phyloP scores from a whole-genome alignment of 2,797 vertebrate genomes.

The Pseudocheirus occidentalis region DNA sequence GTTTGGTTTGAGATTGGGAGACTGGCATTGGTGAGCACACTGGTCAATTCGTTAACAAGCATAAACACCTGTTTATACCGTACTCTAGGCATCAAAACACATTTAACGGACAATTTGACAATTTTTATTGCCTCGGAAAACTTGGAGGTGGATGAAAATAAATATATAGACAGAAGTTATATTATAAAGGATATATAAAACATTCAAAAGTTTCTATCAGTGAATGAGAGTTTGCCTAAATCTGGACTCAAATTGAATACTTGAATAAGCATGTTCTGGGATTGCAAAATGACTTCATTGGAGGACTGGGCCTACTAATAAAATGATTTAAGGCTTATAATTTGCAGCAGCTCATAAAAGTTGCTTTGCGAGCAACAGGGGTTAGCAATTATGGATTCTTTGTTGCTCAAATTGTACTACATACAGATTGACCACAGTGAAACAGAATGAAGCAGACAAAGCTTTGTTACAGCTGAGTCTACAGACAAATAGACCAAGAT shows the following conservation, averaged over 20 bases:
- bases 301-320: neutral
- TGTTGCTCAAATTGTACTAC: slow-evolving; percentile 5
- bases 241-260: neutral
- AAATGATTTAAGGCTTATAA: neutral
- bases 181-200: neutral
- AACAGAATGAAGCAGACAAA: neutral
- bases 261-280: neutral
- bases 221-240: neutral
- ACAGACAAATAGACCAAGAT: slow-evolving; percentile 55
- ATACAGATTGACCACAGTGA: slow-evolving; percentile 16
- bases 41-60: slow-evolving; percentile 28
- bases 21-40: neutral
- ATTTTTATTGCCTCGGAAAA: slow-evolving; percentile 1
- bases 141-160: slow-evolving; percentile 1
- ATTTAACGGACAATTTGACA: slow-evolving; percentile 7
- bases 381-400: neutral
- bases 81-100: slow-evolving; percentile 8
- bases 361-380: neutral
- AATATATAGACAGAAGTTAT: neutral
- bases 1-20: slow-evolving; percentile 27
- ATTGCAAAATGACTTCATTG: neutral
- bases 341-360: slow-evolving; percentile 30
- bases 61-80: neutral
- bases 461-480: slow-evolving; percentile 41
- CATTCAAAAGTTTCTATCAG: neutral